phyloP scores from a whole-genome alignment of 2,888 invertebrate genomes.

The Chloroclysta siterata region DNA sequence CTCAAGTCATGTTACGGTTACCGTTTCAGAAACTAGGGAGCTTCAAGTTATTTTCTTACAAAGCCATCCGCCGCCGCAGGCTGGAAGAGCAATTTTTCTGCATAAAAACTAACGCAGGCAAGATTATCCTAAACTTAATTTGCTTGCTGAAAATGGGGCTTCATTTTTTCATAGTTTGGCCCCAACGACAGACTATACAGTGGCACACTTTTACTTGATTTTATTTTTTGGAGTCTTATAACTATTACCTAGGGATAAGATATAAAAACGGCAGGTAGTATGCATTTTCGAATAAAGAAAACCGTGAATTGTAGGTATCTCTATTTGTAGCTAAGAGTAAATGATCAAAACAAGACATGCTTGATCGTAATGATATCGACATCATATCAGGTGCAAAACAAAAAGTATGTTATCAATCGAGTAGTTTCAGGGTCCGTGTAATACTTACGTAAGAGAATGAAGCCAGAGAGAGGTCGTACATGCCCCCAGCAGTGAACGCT shows the following conservation, averaged over 20 bases:
- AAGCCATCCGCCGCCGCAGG: slow-evolving; percentile 3
- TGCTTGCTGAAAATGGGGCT: slow-evolving; percentile 10
- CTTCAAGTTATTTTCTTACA: slow-evolving; percentile 1
- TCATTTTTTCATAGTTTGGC: background rate
- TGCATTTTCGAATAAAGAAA: too few relatives aligned
- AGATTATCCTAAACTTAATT: slow-evolving; percentile 19
- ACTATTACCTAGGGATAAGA: too few relatives aligned
- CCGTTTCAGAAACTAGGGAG: background rate
- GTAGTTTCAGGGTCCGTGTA: background rate
- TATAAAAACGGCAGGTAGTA: too few relatives aligned
- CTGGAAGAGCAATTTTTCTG: slow-evolving; percentile 1
- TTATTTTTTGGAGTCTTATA: too few relatives aligned
- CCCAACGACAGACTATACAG: too few relatives aligned
- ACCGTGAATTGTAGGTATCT: too few relatives aligned
- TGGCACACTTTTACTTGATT: too few relatives aligned
- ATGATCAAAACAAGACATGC: background rate
- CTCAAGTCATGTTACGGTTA: background rate
- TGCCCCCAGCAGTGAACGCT: slow-evolving; percentile 71
- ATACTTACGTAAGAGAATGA: slow-evolving; percentile 67
- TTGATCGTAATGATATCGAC: background rate
- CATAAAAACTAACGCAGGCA: background rate
- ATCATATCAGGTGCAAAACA: too few relatives aligned
- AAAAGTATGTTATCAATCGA: background rate
- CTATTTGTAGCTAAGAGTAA: too few relatives aligned
- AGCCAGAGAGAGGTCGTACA: slow-evolving; percentile 70